Percentiles rank a stretch among this genome's conserved stretches.
Evolutionary conservation across 1,140 invertebrate genomes (phyloP).

Genomic region (Octopus bimaculoides): DNA sequence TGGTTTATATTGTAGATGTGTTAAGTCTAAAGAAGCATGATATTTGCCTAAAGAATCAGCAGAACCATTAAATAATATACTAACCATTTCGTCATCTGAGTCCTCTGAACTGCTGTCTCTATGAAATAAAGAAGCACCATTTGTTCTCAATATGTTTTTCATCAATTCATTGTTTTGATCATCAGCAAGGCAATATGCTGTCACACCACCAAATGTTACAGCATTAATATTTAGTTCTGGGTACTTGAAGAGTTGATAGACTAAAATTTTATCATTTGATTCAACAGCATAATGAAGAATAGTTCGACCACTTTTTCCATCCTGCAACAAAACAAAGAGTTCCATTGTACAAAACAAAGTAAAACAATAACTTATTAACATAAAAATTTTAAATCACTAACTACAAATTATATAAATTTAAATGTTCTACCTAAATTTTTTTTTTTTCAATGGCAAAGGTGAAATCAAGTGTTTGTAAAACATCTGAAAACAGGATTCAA

Average conservation of each 20-base stretch:
- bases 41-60: not conserved
- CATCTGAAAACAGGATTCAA: no score
- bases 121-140: slow-evolving; percentile 21
- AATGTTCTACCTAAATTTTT: no score
- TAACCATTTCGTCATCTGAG: not conserved
- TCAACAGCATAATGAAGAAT: slow-evolving; percentile 45
- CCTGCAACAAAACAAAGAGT: slow-evolving; percentile 24
- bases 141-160: slow-evolving; percentile 19
- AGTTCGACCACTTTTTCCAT: slow-evolving; percentile 43
- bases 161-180: slow-evolving; percentile 28
- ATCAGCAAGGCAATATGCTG: slow-evolving; percentile 32
- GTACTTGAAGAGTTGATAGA: slow-evolving; percentile 29
- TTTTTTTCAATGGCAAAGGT: no score
- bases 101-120: not conserved
- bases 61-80: not conserved
- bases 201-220: slow-evolving; percentile 36
- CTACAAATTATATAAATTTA: no score
- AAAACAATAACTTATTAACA: not conserved
- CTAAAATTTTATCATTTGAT: slow-evolving; percentile 25
- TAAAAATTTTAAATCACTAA: no score
- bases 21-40: not conserved
- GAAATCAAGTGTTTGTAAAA: no score
- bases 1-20: not conserved
- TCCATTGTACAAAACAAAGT: slow-evolving; percentile 15
- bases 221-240: slow-evolving; percentile 31